Conservation (phyloP, 1,140 invertebrate species). For the Philotrypesis tridentata region DNA sequence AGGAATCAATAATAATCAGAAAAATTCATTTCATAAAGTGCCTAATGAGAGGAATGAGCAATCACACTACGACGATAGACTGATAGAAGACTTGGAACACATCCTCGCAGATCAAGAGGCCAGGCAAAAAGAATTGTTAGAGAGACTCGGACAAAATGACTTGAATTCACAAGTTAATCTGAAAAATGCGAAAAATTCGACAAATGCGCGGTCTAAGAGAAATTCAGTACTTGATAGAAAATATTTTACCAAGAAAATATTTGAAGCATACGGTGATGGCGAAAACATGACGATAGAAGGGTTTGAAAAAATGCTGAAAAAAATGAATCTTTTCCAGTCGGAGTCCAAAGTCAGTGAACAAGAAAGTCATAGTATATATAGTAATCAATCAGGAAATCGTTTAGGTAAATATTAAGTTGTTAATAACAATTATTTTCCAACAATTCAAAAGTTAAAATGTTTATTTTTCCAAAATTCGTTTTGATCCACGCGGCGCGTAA, state of each 20-base stretch:
- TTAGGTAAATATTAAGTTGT: slow-evolving; percentile 49
- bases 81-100: slow-evolving; percentile 3
- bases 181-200: slow-evolving; percentile 19
- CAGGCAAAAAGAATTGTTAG: slow-evolving; percentile 53
- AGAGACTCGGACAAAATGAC: slow-evolving; percentile 59
- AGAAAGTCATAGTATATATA: slow-evolving; percentile 51
- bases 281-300: slow-evolving; percentile 79
- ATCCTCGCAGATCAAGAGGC: neutral
- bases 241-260: slow-evolving; percentile 71
- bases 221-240: slow-evolving; percentile 57
- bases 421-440: neutral
- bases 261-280: slow-evolving; percentile 74
- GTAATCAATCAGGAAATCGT: slow-evolving; percentile 56
- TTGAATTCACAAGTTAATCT: slow-evolving; percentile 29
- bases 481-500: too few relatives aligned
- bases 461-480: neutral
- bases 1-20: slow-evolving; percentile 6
- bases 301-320: slow-evolving; percentile 79
- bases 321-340: slow-evolving; percentile 76
- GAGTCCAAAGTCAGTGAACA: slow-evolving; percentile 59
- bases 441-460: neutral
- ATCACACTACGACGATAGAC: slow-evolving; percentile 20
- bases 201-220: slow-evolving; percentile 53
- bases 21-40: slow-evolving; percentile 39
- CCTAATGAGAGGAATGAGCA: slow-evolving; percentile 20